phyloP scores from a whole-genome alignment of 1,140 invertebrate genomes.

The Eueides isabella region DNA sequence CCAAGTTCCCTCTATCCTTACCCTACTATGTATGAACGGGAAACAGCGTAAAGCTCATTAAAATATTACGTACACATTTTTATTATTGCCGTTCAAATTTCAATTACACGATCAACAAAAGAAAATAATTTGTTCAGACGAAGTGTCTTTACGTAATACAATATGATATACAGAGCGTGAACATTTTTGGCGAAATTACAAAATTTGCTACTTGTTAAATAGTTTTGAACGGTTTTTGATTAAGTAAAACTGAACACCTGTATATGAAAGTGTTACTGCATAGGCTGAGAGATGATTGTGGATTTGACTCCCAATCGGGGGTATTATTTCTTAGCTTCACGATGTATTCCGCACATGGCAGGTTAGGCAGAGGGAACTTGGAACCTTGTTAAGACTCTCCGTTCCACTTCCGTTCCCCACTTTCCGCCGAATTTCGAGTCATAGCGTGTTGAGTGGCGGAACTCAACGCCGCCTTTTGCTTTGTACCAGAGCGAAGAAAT shows the following conservation, averaged over 20 bases:
- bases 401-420: no score
- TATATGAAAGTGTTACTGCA: not conserved
- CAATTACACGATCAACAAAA: constrained; percentile 6
- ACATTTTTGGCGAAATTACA: constrained; percentile 15
- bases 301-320: not conserved
- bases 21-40: no score
- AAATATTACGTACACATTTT: not conserved
- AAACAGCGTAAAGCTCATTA: not conserved
- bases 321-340: no score
- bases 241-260: not conserved
- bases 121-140: not conserved
- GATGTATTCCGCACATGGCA: no score
- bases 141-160: constrained; percentile 17
- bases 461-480: no score
- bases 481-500: no score
- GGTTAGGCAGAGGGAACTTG: no score
- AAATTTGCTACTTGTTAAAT: constrained; percentile 16
- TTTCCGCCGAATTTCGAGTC: no score
- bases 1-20: no score
- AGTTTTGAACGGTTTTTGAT: not conserved
- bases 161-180: constrained; percentile 24
- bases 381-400: no score
- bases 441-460: no score
- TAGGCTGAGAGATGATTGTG: not conserved
- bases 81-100: not conserved